Evolutionary conservation across 2,888 invertebrate species (phyloP).

Genomic region (Brachypalpus laphriformis): DNA sequence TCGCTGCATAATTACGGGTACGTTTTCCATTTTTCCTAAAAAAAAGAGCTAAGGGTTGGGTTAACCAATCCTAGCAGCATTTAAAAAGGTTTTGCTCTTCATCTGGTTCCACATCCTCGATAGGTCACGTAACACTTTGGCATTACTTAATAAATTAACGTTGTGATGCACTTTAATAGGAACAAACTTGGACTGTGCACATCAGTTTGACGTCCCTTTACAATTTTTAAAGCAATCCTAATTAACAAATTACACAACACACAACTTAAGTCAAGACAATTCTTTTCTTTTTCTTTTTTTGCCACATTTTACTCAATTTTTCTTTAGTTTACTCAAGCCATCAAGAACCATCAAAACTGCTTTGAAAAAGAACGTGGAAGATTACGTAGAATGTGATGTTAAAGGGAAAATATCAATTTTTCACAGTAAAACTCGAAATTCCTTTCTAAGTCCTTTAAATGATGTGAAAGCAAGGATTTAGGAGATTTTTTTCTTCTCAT

Average conservation of each 20-base stretch:
- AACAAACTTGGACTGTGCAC: no score
- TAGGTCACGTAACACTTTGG: no score
- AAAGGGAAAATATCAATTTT: conserved; percentile 22
- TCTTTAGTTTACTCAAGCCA: conserved; percentile 17
- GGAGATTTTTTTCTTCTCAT: background rate
- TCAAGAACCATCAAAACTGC: conserved; percentile 23
- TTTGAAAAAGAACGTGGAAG: conserved; percentile 6
- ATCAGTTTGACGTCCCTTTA: conserved; percentile 19
- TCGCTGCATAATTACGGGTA: no score
- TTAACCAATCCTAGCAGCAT: no score
- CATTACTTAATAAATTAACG: no score
- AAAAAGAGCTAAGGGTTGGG: no score
- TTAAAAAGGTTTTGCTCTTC: no score
- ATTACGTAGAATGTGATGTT: conserved; percentile 9
- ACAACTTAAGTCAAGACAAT: conserved; percentile 14
- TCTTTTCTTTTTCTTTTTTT: no score
- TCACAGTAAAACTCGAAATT: conserved; percentile 26
- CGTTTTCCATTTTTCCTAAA: no score
- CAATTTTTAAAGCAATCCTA: conserved; percentile 41
- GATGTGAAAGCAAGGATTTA: conserved; percentile 58
- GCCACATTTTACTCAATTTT: background rate
- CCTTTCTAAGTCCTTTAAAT: conserved; percentile 38
- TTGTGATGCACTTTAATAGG: no score
- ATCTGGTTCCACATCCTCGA: no score
- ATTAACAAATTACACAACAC: conserved; percentile 49